Base-by-base conservation (phyloP, 2,888 invertebrate genomes). In the Lasius platythorax region DNA sequence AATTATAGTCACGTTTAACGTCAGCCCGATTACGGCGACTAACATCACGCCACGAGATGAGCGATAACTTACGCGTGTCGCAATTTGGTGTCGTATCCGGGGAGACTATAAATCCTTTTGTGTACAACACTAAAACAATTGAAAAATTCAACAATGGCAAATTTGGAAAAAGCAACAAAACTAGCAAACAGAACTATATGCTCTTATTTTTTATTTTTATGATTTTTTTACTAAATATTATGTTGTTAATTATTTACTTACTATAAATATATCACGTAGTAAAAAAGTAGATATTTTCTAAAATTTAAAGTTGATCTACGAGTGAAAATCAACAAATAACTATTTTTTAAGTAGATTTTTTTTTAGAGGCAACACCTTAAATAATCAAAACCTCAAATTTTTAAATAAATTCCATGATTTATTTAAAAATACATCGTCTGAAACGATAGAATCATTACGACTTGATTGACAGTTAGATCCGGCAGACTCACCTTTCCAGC, bases 401-500 rank as follows among this genome's bases (percentile, higher is more conserved):
- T n/a, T 2, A 11, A 61, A 74, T n/a, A 30, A 18, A 4, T 43
- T n/a, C 4, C n/a, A 2, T 0, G 64, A 8, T 74, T 61, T n/a
- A 12, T 6, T 53, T 53, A 53, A 33, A 50, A 15, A 46, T 6
- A 18, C 50, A 50, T 50, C 2, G 5, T 61, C 15, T 15, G 28
- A 70, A 58, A 18, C n/a, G 15, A 28, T 63, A 40, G 15, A 33
- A 6, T 23, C 68, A 37, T 8, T 15, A n/a, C 37, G 46, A 46
- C 15, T 40, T 15, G 33, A 82, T 43, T 23, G 40, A 56, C 12
- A 40, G 37, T 28, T 58, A 66, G 63, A 82, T 78, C 30, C 40
- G 61, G 40, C 9, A 40, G 30, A 85, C 90, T 92, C 89, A 94
- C 94, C 94, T 94, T 93, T 90, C 94, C 94, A 82, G 94, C 92